These are phyloP conservation scores for Ormyrus pomaceus DNA, from an alignment of 2,888 invertebrate genomes.

Conservation along the genomic window DNA sequence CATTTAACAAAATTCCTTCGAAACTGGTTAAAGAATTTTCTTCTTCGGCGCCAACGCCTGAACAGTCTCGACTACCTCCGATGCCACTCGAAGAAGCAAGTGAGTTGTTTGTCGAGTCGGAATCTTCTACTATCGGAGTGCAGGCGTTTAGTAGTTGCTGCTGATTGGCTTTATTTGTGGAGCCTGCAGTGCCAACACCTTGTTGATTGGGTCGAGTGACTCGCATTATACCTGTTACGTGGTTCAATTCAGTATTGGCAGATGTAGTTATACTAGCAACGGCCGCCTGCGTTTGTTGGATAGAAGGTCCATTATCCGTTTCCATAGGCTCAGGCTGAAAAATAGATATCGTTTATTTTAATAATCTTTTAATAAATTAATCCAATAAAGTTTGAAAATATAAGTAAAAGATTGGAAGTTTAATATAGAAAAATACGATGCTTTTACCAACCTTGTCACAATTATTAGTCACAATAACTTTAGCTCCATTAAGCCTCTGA, in stretches of 20 bases:
- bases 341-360: conserved; percentile 1
- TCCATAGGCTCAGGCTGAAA: conserved; percentile 48
- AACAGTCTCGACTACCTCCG: conserved; percentile 75
- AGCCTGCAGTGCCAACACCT: no score
- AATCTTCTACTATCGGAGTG: conserved; percentile 74
- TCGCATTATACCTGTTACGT: conserved; percentile 63
- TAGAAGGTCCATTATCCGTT: conserved; percentile 33
- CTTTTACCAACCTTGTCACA: conserved; percentile 69
- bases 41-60: conserved; percentile 78
- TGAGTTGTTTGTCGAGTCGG: conserved; percentile 78
- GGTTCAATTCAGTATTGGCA: conserved; percentile 57
- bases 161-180: background rate
- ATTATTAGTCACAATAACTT: conserved; percentile 73
- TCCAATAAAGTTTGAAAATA: background rate
- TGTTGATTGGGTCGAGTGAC: conserved; percentile 66
- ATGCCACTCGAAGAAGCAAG: conserved; percentile 79
- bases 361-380: background rate
- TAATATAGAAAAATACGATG: no score
- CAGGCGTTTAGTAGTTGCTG: conserved; percentile 52
- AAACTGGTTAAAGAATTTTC: conserved; percentile 81
- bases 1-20: conserved; percentile 80
- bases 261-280: conserved; percentile 35
- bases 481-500: conserved; percentile 74
- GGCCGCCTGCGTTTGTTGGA: conserved; percentile 30
- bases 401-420: no score